A percentile compares a stretch with the other conserved stretches of the same genome.
Evolutionary conservation across 2,888 invertebrate species (phyloP).

Genomic region (Orthonychiurus folsomi): DNA sequence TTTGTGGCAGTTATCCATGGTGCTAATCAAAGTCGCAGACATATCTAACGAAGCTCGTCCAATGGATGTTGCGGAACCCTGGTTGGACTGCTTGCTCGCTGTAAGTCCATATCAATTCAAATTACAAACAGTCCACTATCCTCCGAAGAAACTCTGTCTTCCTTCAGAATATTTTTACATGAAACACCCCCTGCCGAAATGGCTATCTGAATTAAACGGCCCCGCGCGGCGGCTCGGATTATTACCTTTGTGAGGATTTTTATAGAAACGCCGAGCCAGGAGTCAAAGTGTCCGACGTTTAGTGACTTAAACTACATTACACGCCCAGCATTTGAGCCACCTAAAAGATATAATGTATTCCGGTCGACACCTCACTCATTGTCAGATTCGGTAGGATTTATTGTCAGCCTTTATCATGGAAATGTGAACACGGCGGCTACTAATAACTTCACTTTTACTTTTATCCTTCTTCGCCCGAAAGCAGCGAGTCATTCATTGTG

Average conservation of each 20-base stretch:
- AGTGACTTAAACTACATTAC: too few relatives aligned
- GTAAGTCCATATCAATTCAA: conserved; percentile 42
- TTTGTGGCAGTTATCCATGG: conserved; percentile 59
- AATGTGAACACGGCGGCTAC: neutral
- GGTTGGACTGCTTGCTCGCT: conserved; percentile 64
- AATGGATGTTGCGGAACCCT: conserved; percentile 72
- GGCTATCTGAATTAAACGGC: too few relatives aligned
- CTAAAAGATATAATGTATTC: neutral
- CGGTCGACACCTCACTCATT: neutral
- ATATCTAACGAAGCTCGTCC: conserved; percentile 75
- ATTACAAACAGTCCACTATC: too few relatives aligned
- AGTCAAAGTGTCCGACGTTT: too few relatives aligned
- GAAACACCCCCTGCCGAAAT: too few relatives aligned
- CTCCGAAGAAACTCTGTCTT: too few relatives aligned
- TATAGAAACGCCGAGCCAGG: too few relatives aligned
- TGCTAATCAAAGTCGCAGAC: conserved; percentile 73
- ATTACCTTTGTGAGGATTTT: too few relatives aligned
- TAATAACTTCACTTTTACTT: neutral
- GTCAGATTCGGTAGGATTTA: conserved; percentile 7
- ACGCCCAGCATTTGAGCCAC: too few relatives aligned
- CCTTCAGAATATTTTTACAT: too few relatives aligned
- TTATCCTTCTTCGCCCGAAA: neutral
- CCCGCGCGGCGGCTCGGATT: too few relatives aligned
- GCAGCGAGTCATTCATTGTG: too few relatives aligned
- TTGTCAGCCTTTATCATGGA: conserved; percentile 4